Conservation (phyloP, 2,113 vertebrate genomes). For the Channa maculata region DNA sequence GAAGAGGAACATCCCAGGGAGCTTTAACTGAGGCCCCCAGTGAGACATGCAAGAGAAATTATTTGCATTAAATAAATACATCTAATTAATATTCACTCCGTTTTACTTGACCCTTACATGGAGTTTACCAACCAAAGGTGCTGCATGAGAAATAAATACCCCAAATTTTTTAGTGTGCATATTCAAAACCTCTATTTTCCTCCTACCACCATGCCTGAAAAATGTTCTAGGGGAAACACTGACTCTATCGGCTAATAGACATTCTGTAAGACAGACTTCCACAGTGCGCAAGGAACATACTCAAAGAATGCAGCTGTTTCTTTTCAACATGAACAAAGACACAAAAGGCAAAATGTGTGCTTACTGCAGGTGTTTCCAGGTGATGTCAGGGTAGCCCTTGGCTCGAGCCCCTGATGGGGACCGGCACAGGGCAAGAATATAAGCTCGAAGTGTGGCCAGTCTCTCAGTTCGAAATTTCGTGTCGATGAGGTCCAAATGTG, state of each 20-base stretch:
- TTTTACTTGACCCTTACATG: too few species aligned
- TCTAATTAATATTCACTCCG: too few species aligned
- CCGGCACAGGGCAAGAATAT: conserved; percentile 93
- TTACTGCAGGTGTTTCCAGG: conserved; percentile 94
- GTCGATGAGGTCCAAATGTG: conserved; percentile 96
- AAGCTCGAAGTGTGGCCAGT: conserved; percentile 92
- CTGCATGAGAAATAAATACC: too few species aligned
- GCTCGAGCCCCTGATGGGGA: conserved; percentile 93
- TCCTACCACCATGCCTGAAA: too few species aligned
- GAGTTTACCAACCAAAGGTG: too few species aligned
- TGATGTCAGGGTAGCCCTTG: conserved; percentile 94
- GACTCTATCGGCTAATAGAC: background rate
- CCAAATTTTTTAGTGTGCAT: too few species aligned
- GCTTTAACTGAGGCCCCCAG: too few species aligned
- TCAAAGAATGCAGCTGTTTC: background rate
- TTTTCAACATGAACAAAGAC: background rate
- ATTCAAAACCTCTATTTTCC: too few species aligned
- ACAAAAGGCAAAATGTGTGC: conserved; percentile 40
- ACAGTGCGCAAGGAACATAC: background rate
- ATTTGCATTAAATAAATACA: too few species aligned
- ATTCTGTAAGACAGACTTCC: background rate
- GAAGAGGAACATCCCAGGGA: too few species aligned
- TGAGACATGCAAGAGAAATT: too few species aligned
- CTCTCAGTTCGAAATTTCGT: conserved; percentile 93
- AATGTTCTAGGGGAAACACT: too few species aligned